Percentiles rank a stretch among this genome's conserved stretches.
phyloP scores from a whole-genome alignment of 2,888 invertebrate species.

The Sarcophaga rosellei region DNA sequence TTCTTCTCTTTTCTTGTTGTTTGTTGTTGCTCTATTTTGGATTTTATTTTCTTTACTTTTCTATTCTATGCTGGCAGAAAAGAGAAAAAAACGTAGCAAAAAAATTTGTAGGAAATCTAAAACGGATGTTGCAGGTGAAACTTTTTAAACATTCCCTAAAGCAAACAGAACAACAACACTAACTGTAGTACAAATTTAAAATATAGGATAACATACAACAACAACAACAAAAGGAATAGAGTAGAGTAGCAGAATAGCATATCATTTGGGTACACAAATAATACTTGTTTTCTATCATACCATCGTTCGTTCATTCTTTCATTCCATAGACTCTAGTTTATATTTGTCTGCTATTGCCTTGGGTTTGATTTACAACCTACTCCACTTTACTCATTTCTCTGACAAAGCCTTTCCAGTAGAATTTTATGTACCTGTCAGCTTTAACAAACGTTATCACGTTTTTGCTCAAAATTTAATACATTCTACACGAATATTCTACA shows the following conservation, averaged over 20 bases:
- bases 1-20: not conserved
- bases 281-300: not conserved
- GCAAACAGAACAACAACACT: not conserved
- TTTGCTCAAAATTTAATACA: too few species aligned
- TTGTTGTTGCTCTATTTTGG: not conserved
- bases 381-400: too few species aligned
- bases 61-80: not conserved
- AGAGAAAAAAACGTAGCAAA: not conserved
- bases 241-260: not conserved
- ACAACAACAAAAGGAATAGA: too few species aligned
- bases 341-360: not conserved
- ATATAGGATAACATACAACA: too few species aligned
- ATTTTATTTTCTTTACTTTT: not conserved
- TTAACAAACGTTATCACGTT: too few species aligned
- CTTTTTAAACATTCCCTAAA: constrained; percentile 59
- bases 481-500: too few species aligned
- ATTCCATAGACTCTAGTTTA: too few species aligned
- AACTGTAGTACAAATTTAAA: too few species aligned
- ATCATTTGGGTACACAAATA: constrained; percentile 30
- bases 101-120: constrained; percentile 50
- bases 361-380: too few species aligned
- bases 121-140: constrained; percentile 64
- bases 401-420: too few species aligned
- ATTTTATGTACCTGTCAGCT: too few species aligned
- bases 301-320: too few species aligned